Base-by-base conservation (phyloP, 1,140 invertebrate species). In the Drosophila pruinosa region DNA sequence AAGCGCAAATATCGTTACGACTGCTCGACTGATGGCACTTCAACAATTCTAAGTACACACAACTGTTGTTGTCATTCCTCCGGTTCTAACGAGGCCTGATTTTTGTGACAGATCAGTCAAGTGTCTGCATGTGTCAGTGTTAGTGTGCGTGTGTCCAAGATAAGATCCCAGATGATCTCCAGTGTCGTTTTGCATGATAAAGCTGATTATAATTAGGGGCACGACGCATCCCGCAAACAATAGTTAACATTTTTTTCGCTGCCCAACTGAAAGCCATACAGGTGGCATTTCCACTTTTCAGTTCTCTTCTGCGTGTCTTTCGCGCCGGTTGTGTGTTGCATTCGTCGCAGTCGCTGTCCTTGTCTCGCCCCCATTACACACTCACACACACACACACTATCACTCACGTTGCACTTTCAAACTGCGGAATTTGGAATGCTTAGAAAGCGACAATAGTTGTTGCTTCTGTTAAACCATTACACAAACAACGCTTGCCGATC, bases 101-200 rank as follows among this genome's bases (percentile, higher is more conserved):
- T 53, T 62, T 15, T 61, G 17, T 68, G 63, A 41, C 58, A 28
- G n/a, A 47, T 19, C 15, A 28, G 43, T 48, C 28, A 39, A 39
- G 43, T 31, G 36, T 12, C 6, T 7, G 36, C 6, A 24, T 28
- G 5, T 17, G 26, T 14, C 36, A 38, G 36, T 31, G 28, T 38
- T 15, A 15, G 53, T 39, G 28, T 38, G 21, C 31, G 48, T 39
- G 21, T 22, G 38, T 28, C 14, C 6, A 15, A 78, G 57, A 77
- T 74, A 74, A 82, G 70, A 67, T 72, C 50, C 52, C 36, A 45
- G 72, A 61, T 72, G 77, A 85, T 75, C 79, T 71, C 47, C 71
- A 58, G 68, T 69, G 71, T 69, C 57, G 69, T 57, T 45, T 26
- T 17, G 50, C 58, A 75, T 72, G 78, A 85, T 53, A 68, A 59